These are phyloP conservation scores for Dufourea novaeangliae DNA, from an alignment of 1,140 invertebrate species.

Conservation along the genomic window DNA sequence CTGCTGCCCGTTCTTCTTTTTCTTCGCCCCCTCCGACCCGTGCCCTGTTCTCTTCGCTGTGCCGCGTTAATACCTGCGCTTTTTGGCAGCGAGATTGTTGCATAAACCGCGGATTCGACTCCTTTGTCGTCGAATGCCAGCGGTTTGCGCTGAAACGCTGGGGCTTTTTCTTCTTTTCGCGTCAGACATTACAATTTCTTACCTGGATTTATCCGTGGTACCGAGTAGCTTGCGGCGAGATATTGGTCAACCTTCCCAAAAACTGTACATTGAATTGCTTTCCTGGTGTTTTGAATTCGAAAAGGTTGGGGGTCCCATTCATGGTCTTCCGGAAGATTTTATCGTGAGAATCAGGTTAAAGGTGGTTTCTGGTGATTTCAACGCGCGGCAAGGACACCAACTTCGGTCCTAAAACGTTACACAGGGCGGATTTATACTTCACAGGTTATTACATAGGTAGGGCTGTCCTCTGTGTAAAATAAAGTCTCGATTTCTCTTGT, in stretches of 20 bases:
- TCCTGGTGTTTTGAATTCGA: too few relatives aligned
- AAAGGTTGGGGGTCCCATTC: too few relatives aligned
- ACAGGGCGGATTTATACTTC: not conserved
- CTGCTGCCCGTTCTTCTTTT: not conserved
- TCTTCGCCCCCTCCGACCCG: conserved; percentile 7
- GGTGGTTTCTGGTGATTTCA: conserved; percentile 4
- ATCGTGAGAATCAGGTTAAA: too few relatives aligned
- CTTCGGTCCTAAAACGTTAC: not conserved
- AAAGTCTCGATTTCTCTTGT: not conserved
- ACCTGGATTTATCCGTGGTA: not conserved
- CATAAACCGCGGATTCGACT: not conserved
- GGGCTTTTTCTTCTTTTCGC: not conserved
- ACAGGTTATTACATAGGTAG: not conserved
- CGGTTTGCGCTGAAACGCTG: not conserved
- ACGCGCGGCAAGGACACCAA: not conserved
- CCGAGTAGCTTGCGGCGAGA: not conserved
- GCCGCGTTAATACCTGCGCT: not conserved
- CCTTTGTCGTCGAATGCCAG: not conserved
- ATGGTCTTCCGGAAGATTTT: too few relatives aligned
- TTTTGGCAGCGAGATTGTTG: conserved; percentile 13
- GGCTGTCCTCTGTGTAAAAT: not conserved
- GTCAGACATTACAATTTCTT: not conserved
- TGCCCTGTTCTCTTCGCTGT: not conserved
- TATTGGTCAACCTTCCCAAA: too few relatives aligned
- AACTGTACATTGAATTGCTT: too few relatives aligned